phyloP scores from a whole-genome alignment of 2,888 invertebrate genomes.

The Diaprepes abbreviatus region DNA sequence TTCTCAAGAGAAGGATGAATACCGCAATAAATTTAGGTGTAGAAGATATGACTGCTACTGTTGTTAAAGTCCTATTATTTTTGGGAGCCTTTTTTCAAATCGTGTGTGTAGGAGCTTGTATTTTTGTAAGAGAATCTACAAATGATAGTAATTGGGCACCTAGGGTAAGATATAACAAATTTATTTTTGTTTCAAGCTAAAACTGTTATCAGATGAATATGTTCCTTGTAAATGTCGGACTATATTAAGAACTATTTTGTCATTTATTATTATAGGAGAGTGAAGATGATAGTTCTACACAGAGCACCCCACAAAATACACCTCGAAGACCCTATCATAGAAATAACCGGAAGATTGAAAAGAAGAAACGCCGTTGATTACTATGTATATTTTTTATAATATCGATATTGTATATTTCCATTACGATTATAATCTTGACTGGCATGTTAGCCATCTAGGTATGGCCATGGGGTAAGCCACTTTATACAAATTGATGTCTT shows the following conservation, averaged over 20 bases:
- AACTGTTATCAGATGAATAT: no score
- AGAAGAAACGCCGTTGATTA: slow-evolving; percentile 76
- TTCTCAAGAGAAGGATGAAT: slow-evolving; percentile 60
- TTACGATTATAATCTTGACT: no score
- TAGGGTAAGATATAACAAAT: slow-evolving; percentile 66
- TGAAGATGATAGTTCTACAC: slow-evolving; percentile 81
- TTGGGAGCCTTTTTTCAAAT: slow-evolving; percentile 91
- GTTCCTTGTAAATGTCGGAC: no score
- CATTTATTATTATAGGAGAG: no score
- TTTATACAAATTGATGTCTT: no score
- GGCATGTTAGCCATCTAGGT: no score
- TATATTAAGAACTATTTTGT: no score
- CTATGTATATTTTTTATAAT: no score
- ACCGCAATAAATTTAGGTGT: slow-evolving; percentile 70
- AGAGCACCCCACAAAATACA: slow-evolving; percentile 79
- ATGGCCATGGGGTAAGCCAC: no score
- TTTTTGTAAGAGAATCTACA: slow-evolving; percentile 79
- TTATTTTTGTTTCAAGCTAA: background rate
- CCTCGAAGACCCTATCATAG: slow-evolving; percentile 76
- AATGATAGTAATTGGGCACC: slow-evolving; percentile 66
- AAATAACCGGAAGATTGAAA: slow-evolving; percentile 75
- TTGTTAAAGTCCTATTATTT: slow-evolving; percentile 85
- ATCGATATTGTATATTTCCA: no score
- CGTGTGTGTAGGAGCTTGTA: slow-evolving; percentile 85
- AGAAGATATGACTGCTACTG: slow-evolving; percentile 80